Base-by-base conservation (phyloP, 92 coral and sea anemone genomes). In the Siderastrea radians region DNA sequence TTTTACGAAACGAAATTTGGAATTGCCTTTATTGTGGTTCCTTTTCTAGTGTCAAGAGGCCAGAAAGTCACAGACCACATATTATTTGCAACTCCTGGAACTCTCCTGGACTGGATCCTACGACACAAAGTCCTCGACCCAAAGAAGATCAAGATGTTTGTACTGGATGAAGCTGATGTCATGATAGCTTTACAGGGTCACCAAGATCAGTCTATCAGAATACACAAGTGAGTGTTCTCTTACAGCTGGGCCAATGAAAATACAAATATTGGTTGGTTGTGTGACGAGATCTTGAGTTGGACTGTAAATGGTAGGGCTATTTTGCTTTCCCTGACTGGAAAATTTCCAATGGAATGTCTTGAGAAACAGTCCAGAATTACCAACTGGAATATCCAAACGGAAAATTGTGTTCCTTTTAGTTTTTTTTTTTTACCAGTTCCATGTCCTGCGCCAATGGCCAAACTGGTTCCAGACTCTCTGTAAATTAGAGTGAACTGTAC, bases 181-280 rank as follows among this genome's bases (percentile, higher is more conserved):
- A 97, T 97, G 99, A 95, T 97, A 14, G 98, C 97, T 19, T 51
- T 92, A 47, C 98, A 95, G 67, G 99, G 99, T 1, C 99, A 97
- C 81, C 94, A 92, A 64, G 99, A 97, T 60, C 99, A 97, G 87
- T 94, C 98, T 55, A 91, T 97, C 62, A 94, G 99, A 77, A 92
- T 97, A 60, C 98, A 97, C 84, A 97, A 87, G 99, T 97, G 67
- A 87, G 99, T 17, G 19, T 45, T 8, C 47, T 13, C 16, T 55
- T 13, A 43, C 10, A 43, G 54, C 45, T 5, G 38, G 68, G 48
- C 12, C 52, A 16, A 2, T 4, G 43, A 6, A 15, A 1, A 11
- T 63, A 38, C 8, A 5, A 63, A 63, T 63, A 6, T 15, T 63
- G 4, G 5, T 14, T 8, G 14, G 14, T 63, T 63, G 4, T 9